These are phyloP conservation scores for Zapornia atra DNA, from an alignment of 2,113 vertebrate species.

Conservation along the genomic window DNA sequence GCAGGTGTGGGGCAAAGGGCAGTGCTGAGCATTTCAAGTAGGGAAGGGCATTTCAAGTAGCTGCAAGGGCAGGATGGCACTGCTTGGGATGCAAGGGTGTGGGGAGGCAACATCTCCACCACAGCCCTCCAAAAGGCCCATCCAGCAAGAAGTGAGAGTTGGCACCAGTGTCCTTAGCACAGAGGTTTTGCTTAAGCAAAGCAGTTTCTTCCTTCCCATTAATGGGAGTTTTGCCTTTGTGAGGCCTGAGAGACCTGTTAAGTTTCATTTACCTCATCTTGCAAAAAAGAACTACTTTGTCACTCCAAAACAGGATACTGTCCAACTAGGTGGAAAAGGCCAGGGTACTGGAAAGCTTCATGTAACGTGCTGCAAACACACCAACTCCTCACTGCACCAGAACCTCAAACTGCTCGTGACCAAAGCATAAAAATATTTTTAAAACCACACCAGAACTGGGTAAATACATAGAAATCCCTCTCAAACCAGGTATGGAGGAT, in stretches of 20 bases:
- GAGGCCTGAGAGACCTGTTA: neutral
- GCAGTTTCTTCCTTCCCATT: neutral
- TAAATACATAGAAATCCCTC: neutral
- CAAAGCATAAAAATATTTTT: neutral
- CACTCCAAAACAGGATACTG: neutral
- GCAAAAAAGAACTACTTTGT: neutral
- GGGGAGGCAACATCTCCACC: neutral
- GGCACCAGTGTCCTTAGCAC: neutral
- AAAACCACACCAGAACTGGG: accelerated
- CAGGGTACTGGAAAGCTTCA: neutral
- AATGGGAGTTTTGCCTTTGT: neutral
- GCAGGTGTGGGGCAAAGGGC: neutral
- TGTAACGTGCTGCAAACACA: neutral
- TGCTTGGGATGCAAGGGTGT: accelerated
- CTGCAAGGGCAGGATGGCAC: neutral
- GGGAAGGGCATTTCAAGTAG: neutral
- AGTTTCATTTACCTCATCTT: neutral
- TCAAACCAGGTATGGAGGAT: neutral
- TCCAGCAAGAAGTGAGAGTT: neutral
- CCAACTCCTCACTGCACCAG: neutral
- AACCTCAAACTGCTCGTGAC: neutral
- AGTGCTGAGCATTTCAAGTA: accelerated
- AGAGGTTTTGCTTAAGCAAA: neutral
- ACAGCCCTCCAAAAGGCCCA: neutral
- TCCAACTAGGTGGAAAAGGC: neutral